Conservation (phyloP, 2,797 vertebrate species). For the Clamator glandarius region DNA sequence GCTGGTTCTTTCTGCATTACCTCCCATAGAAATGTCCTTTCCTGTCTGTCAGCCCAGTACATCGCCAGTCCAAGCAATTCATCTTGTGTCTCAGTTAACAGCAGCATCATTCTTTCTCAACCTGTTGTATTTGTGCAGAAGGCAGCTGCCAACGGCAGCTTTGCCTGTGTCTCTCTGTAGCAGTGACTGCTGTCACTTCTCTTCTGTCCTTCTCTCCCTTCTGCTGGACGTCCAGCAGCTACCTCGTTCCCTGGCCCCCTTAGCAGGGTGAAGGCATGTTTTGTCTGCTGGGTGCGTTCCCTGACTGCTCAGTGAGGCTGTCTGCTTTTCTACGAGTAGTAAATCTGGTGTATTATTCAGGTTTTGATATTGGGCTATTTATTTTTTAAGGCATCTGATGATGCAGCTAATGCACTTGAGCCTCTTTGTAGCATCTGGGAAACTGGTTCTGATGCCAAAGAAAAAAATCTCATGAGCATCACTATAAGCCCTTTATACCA, state of each 20-base stretch:
- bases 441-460: neutral
- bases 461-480: neutral
- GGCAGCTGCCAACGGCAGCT: neutral
- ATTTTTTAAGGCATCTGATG: neutral
- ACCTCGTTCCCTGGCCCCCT: too few species aligned
- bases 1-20: neutral
- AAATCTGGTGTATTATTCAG: neutral
- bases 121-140: neutral
- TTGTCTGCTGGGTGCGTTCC: too few species aligned
- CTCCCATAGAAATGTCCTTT: neutral
- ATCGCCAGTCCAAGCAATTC: neutral
- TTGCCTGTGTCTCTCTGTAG: neutral
- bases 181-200: neutral
- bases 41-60: neutral
- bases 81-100: neutral
- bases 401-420: neutral
- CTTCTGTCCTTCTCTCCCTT: too few species aligned
- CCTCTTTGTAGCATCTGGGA: neutral
- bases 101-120: neutral
- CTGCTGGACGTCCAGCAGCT: too few species aligned
- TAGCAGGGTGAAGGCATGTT: too few species aligned
- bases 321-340: too few species aligned
- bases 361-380: neutral
- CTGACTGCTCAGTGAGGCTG: too few species aligned
- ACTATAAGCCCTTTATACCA: neutral